Conservation (phyloP, 2,113 vertebrate genomes). For the Mirza zaza region DNA sequence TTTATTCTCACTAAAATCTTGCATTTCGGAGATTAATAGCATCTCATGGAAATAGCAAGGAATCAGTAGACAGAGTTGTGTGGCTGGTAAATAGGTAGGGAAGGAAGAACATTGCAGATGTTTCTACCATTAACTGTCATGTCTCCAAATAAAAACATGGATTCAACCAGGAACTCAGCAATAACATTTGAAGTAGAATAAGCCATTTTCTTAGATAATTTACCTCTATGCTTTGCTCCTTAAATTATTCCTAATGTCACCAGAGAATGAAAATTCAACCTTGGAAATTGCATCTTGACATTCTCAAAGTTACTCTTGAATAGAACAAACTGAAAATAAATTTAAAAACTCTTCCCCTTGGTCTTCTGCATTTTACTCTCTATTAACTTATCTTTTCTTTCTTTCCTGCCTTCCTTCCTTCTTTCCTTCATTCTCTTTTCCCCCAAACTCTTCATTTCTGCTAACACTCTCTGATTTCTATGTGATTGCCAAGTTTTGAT, state of each 20-base stretch:
- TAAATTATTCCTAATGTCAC: conserved; percentile 13
- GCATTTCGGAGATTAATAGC: not conserved
- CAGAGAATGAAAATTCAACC: conserved; percentile 25
- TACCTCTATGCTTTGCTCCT: conserved; percentile 8
- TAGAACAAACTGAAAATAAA: conserved; percentile 21
- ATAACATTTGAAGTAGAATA: not conserved
- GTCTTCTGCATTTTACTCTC: conserved; percentile 16
- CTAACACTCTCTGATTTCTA: conserved; percentile 64
- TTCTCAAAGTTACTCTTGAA: conserved; percentile 34
- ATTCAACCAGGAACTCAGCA: conserved; percentile 41
- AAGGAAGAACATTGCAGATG: not conserved
- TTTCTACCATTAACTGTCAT: not conserved
- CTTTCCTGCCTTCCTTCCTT: not conserved
- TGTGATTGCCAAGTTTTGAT: conserved; percentile 67
- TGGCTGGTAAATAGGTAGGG: not conserved
- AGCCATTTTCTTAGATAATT: not conserved
- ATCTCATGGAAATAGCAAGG: not conserved
- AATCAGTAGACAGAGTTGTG: not conserved
- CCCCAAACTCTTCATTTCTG: conserved; percentile 53
- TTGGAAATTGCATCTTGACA: conserved; percentile 27
- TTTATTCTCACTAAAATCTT: not conserved
- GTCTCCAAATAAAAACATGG: not conserved
- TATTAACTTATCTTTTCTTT: not conserved
- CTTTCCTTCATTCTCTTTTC: not conserved
- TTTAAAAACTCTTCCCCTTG: not conserved